These are phyloP conservation scores for Podilymbus podiceps DNA, from an alignment of 2,113 vertebrate genomes.

Conservation along the genomic window DNA sequence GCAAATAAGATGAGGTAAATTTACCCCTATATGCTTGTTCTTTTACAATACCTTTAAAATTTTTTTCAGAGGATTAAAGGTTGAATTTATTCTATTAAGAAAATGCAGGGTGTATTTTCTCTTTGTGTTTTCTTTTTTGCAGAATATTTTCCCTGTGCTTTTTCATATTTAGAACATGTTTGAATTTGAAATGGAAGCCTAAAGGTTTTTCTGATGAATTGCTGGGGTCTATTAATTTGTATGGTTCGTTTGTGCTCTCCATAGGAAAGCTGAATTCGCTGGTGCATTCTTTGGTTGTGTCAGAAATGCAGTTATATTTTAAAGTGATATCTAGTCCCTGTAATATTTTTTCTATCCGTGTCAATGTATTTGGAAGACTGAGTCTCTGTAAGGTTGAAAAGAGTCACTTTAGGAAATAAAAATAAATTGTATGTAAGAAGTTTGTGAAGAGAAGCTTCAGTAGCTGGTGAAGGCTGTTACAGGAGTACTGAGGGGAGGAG, in stretches of 20 bases:
- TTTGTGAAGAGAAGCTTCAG: slow-evolving; percentile 48
- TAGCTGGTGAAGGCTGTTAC: slow-evolving; percentile 35
- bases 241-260: slow-evolving; percentile 34
- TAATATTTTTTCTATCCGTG: slow-evolving; percentile 20
- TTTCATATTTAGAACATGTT: not conserved
- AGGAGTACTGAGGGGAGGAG: slow-evolving; percentile 16
- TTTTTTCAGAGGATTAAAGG: not conserved
- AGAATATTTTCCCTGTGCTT: not conserved
- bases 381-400: slow-evolving; percentile 57
- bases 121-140: not conserved
- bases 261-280: slow-evolving; percentile 40
- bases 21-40: not conserved
- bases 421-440: slow-evolving; percentile 60
- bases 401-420: slow-evolving; percentile 61
- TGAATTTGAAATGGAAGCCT: slow-evolving; percentile 40
- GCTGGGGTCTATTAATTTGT: slow-evolving; percentile 37
- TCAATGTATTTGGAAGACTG: slow-evolving; percentile 55
- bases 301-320: slow-evolving; percentile 40
- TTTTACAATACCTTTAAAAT: not conserved
- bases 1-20: not conserved
- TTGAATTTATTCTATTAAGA: slow-evolving; percentile 1
- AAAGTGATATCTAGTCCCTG: slow-evolving; percentile 5
- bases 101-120: not conserved
- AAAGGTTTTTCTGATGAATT: slow-evolving; percentile 35
- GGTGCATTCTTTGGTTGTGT: slow-evolving; percentile 23